phyloP scores from a whole-genome alignment of 2,888 invertebrate genomes.

The Mimumesa dahlbomi region DNA sequence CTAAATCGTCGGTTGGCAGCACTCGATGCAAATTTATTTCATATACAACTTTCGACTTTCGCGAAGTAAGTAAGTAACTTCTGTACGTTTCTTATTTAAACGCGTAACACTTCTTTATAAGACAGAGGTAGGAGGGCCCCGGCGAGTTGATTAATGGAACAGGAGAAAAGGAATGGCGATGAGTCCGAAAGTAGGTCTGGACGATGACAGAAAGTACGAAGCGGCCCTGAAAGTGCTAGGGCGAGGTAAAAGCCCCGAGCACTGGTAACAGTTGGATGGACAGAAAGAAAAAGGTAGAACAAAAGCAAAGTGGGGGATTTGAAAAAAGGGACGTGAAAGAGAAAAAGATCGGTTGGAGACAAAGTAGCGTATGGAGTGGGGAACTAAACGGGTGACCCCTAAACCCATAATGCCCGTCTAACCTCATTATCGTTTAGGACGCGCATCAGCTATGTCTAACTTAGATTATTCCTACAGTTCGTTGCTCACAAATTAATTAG shows the following conservation, averaged over 20 bases:
- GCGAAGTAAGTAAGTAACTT: not conserved
- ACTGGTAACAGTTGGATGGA: constrained; percentile 46
- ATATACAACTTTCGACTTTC: not conserved
- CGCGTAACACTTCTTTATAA: constrained; percentile 25
- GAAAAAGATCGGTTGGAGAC: constrained; percentile 4
- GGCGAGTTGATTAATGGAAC: constrained; percentile 47
- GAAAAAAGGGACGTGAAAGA: constrained; percentile 21
- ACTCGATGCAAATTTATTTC: constrained; percentile 11
- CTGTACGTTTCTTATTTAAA: constrained; percentile 7
- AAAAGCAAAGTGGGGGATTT: constrained; percentile 31
- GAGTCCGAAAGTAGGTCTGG: constrained; percentile 49
- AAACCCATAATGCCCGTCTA: constrained; percentile 50
- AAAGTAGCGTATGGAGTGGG: not conserved
- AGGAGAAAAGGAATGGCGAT: constrained; percentile 20
- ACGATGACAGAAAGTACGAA: constrained; percentile 41
- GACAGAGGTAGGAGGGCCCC: constrained; percentile 8
- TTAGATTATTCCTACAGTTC: constrained; percentile 63
- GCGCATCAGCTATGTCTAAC: constrained; percentile 50
- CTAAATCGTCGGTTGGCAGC: not conserved
- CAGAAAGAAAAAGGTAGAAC: constrained; percentile 28
- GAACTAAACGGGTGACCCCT: constrained; percentile 27
- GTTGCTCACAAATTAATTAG: constrained; percentile 69
- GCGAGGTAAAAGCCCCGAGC: constrained; percentile 55
- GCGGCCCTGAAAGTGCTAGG: constrained; percentile 32
- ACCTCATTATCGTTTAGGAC: constrained; percentile 58